phyloP scores from a whole-genome alignment of 2,888 invertebrate species.

The Aquatica leii region DNA sequence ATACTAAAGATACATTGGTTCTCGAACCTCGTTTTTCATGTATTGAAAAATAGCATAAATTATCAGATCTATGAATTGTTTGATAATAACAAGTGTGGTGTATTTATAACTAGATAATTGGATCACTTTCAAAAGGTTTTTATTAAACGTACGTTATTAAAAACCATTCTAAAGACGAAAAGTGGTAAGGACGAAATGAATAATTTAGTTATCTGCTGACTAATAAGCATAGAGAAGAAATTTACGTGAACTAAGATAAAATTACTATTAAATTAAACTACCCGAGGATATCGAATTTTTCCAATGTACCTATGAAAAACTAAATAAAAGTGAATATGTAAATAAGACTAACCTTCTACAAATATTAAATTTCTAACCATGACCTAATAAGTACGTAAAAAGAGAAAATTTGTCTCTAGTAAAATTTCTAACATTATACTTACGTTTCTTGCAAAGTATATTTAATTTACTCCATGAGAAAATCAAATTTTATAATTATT shows the following conservation, averaged over 20 bases:
- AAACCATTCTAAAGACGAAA: too few relatives aligned
- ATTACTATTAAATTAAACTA: background rate
- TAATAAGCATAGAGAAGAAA: background rate
- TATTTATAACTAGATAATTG: too few relatives aligned
- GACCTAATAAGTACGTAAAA: conserved; percentile 22
- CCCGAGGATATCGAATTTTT: background rate
- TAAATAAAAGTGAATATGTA: conserved; percentile 2
- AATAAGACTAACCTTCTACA: conserved; percentile 9
- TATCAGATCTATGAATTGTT: too few relatives aligned
- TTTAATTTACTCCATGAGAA: background rate
- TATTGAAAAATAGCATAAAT: too few relatives aligned
- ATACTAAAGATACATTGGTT: background rate
- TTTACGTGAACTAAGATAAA: too few relatives aligned
- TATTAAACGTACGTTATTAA: too few relatives aligned
- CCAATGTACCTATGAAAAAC: background rate
- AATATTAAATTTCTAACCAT: conserved; percentile 20
- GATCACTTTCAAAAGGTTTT: too few relatives aligned
- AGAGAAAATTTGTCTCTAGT: background rate
- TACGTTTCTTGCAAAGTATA: background rate
- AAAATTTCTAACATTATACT: conserved; percentile 1
- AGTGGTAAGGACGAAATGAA: too few relatives aligned
- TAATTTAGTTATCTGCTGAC: background rate
- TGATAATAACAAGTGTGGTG: too few relatives aligned
- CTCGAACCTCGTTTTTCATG: too few relatives aligned
- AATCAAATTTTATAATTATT: conserved; percentile 1